These are phyloP conservation scores for Anolis apletophallus DNA, from an alignment of 2,797 vertebrate genomes.

Conservation along the genomic window DNA sequence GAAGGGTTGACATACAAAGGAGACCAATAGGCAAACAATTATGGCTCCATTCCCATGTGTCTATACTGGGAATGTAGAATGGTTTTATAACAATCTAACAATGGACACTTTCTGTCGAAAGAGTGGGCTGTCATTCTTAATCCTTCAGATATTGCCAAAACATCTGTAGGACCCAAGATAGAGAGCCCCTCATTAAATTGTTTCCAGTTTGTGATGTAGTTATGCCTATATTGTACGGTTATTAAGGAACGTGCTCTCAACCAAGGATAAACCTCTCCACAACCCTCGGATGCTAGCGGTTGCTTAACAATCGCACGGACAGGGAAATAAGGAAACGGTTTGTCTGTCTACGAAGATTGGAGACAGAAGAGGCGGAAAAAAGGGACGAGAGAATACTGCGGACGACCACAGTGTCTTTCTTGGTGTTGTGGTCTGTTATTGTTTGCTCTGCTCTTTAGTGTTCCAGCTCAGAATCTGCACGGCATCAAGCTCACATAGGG, in stretches of 20 bases:
- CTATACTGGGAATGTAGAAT: not conserved
- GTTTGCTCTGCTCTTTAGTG: not conserved
- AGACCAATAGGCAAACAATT: not conserved
- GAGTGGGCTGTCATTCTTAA: too few species aligned
- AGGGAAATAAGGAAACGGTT: accelerated
- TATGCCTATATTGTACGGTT: not conserved
- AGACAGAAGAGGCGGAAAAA: too few species aligned
- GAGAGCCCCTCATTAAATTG: not conserved
- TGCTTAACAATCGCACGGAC: accelerated
- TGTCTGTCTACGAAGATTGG: not conserved
- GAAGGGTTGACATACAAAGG: not conserved
- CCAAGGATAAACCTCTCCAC: too few species aligned
- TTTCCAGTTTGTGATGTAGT: not conserved
- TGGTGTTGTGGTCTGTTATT: too few species aligned
- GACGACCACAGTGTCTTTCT: not conserved
- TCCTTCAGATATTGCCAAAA: too few species aligned
- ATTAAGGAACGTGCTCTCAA: not conserved
- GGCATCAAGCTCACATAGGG: too few species aligned
- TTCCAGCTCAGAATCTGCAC: too few species aligned
- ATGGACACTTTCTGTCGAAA: not conserved
- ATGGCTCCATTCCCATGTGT: not conserved
- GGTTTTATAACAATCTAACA: not conserved
- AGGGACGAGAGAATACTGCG: not conserved
- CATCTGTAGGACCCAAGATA: too few species aligned
- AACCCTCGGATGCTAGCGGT: too few species aligned